These are phyloP conservation scores for Coregonus suidteri DNA, from an alignment of 2,797 vertebrate species.

Conservation along the genomic window DNA sequence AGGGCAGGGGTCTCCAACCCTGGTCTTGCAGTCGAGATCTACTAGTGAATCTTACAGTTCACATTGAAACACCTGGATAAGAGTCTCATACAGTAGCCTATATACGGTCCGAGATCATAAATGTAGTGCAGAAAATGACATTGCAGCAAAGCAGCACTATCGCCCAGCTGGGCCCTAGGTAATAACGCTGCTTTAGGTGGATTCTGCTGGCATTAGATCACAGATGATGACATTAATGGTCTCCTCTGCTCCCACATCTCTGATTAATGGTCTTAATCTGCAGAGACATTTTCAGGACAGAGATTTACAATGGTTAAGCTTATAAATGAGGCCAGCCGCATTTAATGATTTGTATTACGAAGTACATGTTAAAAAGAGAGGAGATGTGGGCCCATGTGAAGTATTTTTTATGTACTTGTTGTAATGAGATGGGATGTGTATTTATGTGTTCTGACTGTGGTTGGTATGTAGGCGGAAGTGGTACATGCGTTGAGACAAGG, in stretches of 20 bases:
- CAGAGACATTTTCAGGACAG: conserved; percentile 78
- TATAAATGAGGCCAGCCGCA: conserved; percentile 75
- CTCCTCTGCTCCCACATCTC: conserved; percentile 74
- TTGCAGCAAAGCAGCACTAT: conserved; percentile 55
- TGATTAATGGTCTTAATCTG: conserved; percentile 81
- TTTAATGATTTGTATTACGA: conserved; percentile 71
- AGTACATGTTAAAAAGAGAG: conserved; percentile 59
- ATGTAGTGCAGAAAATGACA: conserved; percentile 65
- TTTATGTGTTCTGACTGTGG: neutral
- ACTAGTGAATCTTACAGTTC: neutral
- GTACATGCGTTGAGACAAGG: neutral
- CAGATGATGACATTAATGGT: conserved; percentile 78
- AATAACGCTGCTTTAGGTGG: conserved; percentile 76
- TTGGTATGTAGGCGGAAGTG: neutral
- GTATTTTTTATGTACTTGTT: conserved; percentile 66
- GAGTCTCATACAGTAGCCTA: neutral
- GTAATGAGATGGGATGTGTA: conserved; percentile 22
- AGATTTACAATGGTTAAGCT: conserved; percentile 81
- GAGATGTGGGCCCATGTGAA: conserved; percentile 60
- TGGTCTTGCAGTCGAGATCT: neutral
- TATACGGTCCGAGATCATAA: conserved; percentile 5
- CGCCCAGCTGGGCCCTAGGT: conserved; percentile 42
- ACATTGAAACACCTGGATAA: neutral
- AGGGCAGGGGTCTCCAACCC: neutral
- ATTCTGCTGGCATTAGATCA: conserved; percentile 71